These are phyloP conservation scores for Mastacembelus armatus DNA, from an alignment of 2,797 vertebrate genomes.

Conservation along the genomic window DNA sequence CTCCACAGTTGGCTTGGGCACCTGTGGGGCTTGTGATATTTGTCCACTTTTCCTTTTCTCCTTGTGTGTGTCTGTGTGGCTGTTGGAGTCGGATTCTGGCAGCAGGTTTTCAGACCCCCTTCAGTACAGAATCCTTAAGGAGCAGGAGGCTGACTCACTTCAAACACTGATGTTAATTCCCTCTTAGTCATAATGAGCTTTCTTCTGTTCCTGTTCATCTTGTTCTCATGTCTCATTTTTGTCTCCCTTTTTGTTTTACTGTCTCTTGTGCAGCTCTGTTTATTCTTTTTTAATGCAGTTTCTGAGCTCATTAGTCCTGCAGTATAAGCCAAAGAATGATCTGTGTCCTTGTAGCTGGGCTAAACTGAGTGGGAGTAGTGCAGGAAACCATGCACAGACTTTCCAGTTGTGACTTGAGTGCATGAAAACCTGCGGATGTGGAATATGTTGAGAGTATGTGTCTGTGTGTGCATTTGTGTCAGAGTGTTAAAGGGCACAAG, in stretches of 20 bases:
- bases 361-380: constrained; percentile 70
- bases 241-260: constrained; percentile 31
- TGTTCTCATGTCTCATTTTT: constrained; percentile 21
- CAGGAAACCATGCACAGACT: constrained; percentile 62
- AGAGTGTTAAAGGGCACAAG: constrained; percentile 42
- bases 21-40: constrained; percentile 82
- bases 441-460: constrained; percentile 59
- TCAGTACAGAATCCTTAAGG: constrained; percentile 26
- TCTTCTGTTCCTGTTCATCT: constrained; percentile 32
- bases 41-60: constrained; percentile 64
- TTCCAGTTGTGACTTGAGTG: constrained; percentile 75
- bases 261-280: constrained; percentile 47
- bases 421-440: constrained; percentile 66
- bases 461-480: constrained; percentile 35
- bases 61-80: constrained; percentile 25
- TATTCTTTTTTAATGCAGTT: constrained; percentile 60
- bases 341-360: constrained; percentile 53
- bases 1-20: constrained; percentile 80
- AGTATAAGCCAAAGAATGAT: constrained; percentile 54
- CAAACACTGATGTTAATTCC: constrained; percentile 15
- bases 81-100: constrained; percentile 28
- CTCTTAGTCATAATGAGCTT: constrained; percentile 20
- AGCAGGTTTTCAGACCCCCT: constrained; percentile 43
- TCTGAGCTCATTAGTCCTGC: constrained; percentile 70
- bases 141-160: constrained; percentile 42